Evolutionary conservation across 2,113 vertebrate genomes (phyloP), one percentile per base, ranked within the genome.

Genomic region (Antechinus stuartii): DNA sequence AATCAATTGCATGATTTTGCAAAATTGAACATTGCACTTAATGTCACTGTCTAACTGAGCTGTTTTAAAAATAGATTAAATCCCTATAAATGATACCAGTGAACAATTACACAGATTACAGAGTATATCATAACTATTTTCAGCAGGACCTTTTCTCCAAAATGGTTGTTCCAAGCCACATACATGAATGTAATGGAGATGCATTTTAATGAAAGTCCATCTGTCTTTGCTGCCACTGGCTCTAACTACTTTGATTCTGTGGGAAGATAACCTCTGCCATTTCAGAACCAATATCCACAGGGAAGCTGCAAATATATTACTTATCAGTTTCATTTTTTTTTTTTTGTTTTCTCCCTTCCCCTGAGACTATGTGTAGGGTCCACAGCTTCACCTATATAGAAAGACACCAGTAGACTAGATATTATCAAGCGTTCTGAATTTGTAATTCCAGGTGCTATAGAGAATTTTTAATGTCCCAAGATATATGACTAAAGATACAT

Each of bases 381-480:
- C 93, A 61, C 42, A 22, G 49, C 95, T 68, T 53, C 2, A 3
- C 93, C 91, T 42, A 7, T 54, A 24, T 90, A 94, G 97, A 55
- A 94, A 91, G 22, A 91, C 91, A 49, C 68, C 89, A 0, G 30
- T 8, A 9, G 35, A 50, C 27, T n/a, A 8, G 91, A 57, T 94
- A 25, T 30, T 46, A 92, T 61, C 96, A 0, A 3, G 89, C 23
- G 25, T 25, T 89, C 91, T 90, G 91, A 49, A 91, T 91, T 52
- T 61, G 54, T 91, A 84, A 50, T 49, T 68, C 46, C 1, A 4
- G 14, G 94, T 1, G 26, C 92, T 26, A 54, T 9, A 35, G 94
- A 89, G 97, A 94, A 97, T 96, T 92, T 84, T 91, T 46, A 96
- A 96, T 42, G 94, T 53, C 93, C 90, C 0, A 2, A 53, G 96